Conservation (phyloP, 92 coral and sea anemone genomes). For the Chrysogorgia sp. region DNA sequence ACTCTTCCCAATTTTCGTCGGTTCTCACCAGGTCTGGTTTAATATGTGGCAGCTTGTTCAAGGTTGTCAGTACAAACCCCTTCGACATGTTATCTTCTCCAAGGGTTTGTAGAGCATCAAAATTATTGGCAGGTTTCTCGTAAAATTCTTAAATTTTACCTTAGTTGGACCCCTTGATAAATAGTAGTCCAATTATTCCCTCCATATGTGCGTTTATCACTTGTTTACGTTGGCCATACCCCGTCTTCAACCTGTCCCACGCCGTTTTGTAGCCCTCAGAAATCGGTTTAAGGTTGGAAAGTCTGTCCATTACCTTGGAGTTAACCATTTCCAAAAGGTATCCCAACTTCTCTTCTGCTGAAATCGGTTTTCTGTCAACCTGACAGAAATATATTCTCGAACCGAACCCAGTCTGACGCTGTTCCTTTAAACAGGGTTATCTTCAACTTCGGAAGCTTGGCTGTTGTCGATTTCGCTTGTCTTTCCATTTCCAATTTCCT, state of each 20-base stretch:
- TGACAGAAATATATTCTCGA: slow-evolving; percentile 55
- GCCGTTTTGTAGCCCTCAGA: slow-evolving; percentile 12
- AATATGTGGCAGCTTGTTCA: slow-evolving; percentile 55
- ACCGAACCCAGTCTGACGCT: slow-evolving; percentile 49
- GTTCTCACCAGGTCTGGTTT: slow-evolving; percentile 58
- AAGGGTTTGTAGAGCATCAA: slow-evolving; percentile 54
- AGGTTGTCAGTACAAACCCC: slow-evolving; percentile 43
- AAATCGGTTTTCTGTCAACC: slow-evolving; percentile 37
- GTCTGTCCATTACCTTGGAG: slow-evolving; percentile 51
- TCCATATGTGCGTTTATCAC: slow-evolving; percentile 35
- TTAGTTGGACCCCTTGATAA: slow-evolving; percentile 31
- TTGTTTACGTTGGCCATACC: too few relatives aligned
- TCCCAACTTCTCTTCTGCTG: slow-evolving; percentile 66
- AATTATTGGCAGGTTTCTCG: slow-evolving; percentile 41
- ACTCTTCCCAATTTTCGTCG: slow-evolving; percentile 56
- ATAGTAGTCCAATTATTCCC: slow-evolving; percentile 44
- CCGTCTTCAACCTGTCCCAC: slow-evolving; percentile 17
- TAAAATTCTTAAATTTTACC: slow-evolving; percentile 49
- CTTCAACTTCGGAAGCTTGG: slow-evolving; percentile 50
- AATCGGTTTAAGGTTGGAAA: slow-evolving; percentile 31
- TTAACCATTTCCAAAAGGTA: slow-evolving; percentile 55
- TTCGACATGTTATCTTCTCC: slow-evolving; percentile 46
- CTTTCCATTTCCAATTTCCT: slow-evolving; percentile 52
- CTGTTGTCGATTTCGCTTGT: slow-evolving; percentile 22
- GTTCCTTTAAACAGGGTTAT: too few relatives aligned